phyloP scores from a whole-genome alignment of 2,797 vertebrate genomes.

The Argya squamiceps region DNA sequence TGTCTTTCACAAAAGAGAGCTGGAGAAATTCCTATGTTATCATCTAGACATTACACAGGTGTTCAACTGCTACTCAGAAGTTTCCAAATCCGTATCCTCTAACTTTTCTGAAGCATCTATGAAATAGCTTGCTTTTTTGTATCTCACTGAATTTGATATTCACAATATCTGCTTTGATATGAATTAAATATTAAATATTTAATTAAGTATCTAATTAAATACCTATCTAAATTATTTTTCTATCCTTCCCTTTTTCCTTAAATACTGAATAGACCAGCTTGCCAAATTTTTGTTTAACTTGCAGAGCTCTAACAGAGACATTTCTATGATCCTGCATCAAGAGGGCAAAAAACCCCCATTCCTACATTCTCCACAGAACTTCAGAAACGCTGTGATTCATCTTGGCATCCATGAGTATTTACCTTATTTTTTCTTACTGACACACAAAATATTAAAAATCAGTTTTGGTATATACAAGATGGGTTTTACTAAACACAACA shows the following conservation, averaged over 20 bases:
- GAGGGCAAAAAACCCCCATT: not conserved
- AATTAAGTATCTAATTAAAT: conserved; percentile 4
- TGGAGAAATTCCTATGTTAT: not conserved
- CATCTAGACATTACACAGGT: not conserved
- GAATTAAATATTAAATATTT: not conserved
- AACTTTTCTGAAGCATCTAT: not conserved
- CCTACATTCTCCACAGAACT: not conserved
- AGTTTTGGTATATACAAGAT: not conserved
- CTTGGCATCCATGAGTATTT: not conserved
- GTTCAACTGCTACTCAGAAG: not conserved
- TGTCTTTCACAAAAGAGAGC: not conserved
- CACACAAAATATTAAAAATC: not conserved
- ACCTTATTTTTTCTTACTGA: not conserved
- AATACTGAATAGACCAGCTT: not conserved
- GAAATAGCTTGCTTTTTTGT: not conserved
- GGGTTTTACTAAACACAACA: not conserved
- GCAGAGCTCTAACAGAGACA: not conserved
- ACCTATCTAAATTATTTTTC: not conserved
- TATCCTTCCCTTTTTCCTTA: not conserved
- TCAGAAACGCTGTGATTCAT: not conserved
- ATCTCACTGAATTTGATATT: not conserved
- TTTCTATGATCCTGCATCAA: not conserved
- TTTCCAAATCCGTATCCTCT: not conserved
- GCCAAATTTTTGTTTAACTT: not conserved
- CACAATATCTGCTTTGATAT: not conserved